These are phyloP conservation scores for Chaenodraco wilsoni DNA, from an alignment of 2,797 vertebrate genomes.

Conservation along the genomic window DNA sequence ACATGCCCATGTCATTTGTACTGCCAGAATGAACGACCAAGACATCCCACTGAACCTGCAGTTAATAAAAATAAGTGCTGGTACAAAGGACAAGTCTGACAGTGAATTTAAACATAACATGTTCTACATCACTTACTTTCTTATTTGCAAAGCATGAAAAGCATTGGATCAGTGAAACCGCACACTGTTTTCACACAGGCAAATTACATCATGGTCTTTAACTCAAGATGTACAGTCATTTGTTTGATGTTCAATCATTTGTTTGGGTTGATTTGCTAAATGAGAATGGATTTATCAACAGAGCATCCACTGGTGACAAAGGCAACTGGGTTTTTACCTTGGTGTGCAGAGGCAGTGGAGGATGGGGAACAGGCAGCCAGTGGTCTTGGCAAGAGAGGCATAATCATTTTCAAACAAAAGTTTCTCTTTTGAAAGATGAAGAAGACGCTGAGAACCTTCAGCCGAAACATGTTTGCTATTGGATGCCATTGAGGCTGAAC, in stretches of 20 bases:
- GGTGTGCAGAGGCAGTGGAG: conserved; percentile 17
- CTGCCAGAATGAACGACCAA: conserved; percentile 14
- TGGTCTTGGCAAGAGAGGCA: conserved; percentile 53
- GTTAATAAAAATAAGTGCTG: conserved; percentile 35
- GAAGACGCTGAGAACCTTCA: conserved; percentile 52
- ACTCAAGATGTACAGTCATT: conserved; percentile 29
- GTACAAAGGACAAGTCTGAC: conserved; percentile 30
- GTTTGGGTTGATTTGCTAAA: conserved; percentile 47
- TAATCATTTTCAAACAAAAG: conserved; percentile 59
- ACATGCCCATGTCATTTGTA: conserved; percentile 15
- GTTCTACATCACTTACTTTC: conserved; percentile 26
- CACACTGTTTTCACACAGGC: conserved; percentile 18
- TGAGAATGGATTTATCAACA: conserved; percentile 38
- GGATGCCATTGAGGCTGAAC: conserved; percentile 42
- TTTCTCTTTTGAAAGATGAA: conserved; percentile 54
- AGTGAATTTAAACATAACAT: conserved; percentile 19
- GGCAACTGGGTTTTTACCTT: conserved; percentile 47
- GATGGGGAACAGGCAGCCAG: conserved; percentile 51
- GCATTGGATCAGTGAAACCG: conserved; percentile 17
- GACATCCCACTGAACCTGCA: conserved; percentile 27
- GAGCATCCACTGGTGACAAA: conserved; percentile 16
- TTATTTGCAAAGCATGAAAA: conserved; percentile 31
- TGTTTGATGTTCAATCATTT: conserved; percentile 34
- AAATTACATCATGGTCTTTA: conserved; percentile 24
- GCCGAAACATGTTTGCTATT: conserved; percentile 53